A percentile compares a stretch with the other conserved stretches of the same genome.
Conservation (phyloP, 2,113 vertebrate species). For the Cyanoderma ruficeps region DNA sequence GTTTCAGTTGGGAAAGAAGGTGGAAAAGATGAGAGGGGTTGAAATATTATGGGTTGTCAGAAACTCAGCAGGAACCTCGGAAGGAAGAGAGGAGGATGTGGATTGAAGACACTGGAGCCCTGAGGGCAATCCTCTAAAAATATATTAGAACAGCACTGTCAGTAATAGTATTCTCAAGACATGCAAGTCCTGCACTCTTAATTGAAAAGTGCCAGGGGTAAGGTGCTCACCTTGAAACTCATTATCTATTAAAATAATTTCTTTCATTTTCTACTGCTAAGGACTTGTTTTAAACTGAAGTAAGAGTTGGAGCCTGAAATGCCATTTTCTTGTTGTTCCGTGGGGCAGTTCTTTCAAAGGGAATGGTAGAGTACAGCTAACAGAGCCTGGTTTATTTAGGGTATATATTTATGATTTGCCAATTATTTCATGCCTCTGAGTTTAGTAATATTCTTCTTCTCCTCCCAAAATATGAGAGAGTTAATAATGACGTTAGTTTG, state of each 20-base stretch:
- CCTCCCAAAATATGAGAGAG: not conserved
- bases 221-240: slow-evolving; percentile 60
- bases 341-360: not conserved
- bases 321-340: not conserved
- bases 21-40: not conserved
- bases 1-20: not conserved
- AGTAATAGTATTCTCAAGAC: slow-evolving; percentile 21
- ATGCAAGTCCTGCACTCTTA: not conserved
- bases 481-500: not conserved
- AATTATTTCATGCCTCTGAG: not conserved
- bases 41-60: slow-evolving; percentile 22
- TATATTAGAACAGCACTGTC: slow-evolving; percentile 11
- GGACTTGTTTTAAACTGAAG: not conserved
- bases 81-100: not conserved
- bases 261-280: slow-evolving; percentile 5
- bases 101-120: slow-evolving; percentile 43
- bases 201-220: slow-evolving; percentile 65
- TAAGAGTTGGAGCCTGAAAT: not conserved
- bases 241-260: slow-evolving; percentile 32
- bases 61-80: slow-evolving; percentile 8
- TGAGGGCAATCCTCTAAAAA: slow-evolving; percentile 65
- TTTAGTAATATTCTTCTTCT: not conserved
- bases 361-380: not conserved
- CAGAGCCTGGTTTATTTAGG: not conserved
- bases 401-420: not conserved